Percentiles rank a stretch among this genome's conserved stretches.
These are phyloP conservation scores for Archips crataeganus DNA, from an alignment of 2,888 invertebrate genomes.

Conservation along the genomic window DNA sequence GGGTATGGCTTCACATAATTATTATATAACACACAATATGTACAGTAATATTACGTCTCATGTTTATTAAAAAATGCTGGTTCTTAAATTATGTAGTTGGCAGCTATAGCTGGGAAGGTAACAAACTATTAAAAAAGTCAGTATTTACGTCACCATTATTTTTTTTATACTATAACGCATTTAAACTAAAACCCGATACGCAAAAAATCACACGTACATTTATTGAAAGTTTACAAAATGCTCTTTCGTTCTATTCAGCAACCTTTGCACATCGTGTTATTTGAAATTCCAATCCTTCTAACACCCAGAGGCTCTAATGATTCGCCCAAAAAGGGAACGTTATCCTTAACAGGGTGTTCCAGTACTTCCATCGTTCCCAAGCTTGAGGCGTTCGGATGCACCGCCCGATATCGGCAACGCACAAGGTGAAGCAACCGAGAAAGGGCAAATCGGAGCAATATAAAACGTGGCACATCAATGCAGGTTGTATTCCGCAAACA, in stretches of 20 bases:
- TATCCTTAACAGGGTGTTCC: slow-evolving; percentile 30
- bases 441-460: slow-evolving; percentile 83
- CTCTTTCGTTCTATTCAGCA: background rate
- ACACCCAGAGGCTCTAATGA: slow-evolving; percentile 2
- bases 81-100: too few species aligned
- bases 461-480: slow-evolving; percentile 82
- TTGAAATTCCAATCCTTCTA: background rate
- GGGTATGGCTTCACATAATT: too few species aligned
- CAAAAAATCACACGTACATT: background rate
- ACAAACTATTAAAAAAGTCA: too few species aligned
- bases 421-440: slow-evolving; percentile 84
- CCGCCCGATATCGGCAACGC: slow-evolving; percentile 68
- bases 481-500: slow-evolving; percentile 75
- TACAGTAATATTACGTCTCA: too few species aligned
- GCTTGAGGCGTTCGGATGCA: slow-evolving; percentile 59
- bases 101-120: too few species aligned
- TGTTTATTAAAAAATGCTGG: too few species aligned
- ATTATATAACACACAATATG: too few species aligned
- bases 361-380: slow-evolving; percentile 22
- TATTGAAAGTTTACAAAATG: background rate
- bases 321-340: slow-evolving; percentile 23
- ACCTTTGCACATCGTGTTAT: background rate
- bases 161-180: too few species aligned
- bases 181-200: too few species aligned
- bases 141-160: too few species aligned